Base-by-base conservation (phyloP, 2,113 vertebrate species). In the Aythya baeri region DNA sequence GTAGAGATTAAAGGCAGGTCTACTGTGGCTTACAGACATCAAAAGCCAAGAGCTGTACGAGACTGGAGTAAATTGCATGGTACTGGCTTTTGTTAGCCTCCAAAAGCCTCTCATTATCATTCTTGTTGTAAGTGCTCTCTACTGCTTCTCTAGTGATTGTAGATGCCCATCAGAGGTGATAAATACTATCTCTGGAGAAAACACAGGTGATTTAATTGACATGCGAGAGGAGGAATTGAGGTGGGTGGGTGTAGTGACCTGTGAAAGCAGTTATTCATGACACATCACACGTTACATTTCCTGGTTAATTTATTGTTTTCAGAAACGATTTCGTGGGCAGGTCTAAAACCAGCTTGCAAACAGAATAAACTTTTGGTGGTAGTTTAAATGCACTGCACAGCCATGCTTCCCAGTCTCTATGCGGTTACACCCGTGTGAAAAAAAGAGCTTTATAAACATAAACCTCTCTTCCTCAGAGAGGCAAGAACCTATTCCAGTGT, bases 1-100 rank as follows among this genome's bases (percentile, higher is more conserved):
- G 86, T 95, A 96, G 79, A 97, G 97, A 97, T 98, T 97, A 98
- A 98, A 97, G 95, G 73, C 70, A 94, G 66, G 86, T 90, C 95
- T 97, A 32, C 85, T 87, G 84, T 89, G 95, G 96, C 73, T 97
- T 97, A 88, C 61, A 96, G 94, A 96, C 93, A 97, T 97, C 97
- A 98, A 98, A 97, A 94, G 62, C 89, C 85, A 81, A 85, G 82
- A 96, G 76, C 75, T 94, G 91, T 96, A 96, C 25, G 50, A 58
- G 94, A 94, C 50, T 84, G 63, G 93, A 93, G 83, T 91, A 97
- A 97, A 98, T 92, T 96, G 72, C 91, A 79, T 41, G 27, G 67
- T 94, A 70, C 79, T 54, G 88, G 50, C 81, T 96, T 92, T 97
- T 95, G 62, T 96, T 93, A 75, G 88, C 83, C 83, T 96, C 86